Percentiles rank a stretch among this genome's conserved stretches.
Evolutionary conservation across 2,113 vertebrate species (phyloP).

Genomic region (Scytalopus superciliaris): DNA sequence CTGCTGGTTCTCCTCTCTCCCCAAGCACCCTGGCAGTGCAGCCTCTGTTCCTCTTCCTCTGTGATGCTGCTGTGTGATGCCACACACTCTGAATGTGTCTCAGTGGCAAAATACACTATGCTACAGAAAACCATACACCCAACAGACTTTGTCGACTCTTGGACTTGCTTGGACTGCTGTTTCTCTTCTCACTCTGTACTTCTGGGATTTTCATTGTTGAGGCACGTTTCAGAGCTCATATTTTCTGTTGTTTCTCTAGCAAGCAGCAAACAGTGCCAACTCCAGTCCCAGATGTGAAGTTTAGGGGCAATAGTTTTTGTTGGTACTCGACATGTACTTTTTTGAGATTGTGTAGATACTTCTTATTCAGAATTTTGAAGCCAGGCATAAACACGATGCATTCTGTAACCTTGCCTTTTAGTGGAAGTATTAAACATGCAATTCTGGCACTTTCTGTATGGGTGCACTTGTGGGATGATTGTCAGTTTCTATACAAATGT

Average conservation of each 20-base stretch:
- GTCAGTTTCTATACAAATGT: not conserved
- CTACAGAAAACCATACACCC: not conserved
- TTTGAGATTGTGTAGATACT: not conserved
- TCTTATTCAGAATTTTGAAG: not conserved
- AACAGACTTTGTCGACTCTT: not conserved
- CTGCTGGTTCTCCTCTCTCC: not conserved
- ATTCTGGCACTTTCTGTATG: not conserved
- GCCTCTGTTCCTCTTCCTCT: not conserved
- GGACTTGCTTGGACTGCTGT: not conserved
- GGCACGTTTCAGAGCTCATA: not conserved
- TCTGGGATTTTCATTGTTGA: not conserved
- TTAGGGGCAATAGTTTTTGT: not conserved
- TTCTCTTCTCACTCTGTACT: not conserved
- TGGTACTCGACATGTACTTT: not conserved
- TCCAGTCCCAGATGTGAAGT: not conserved
- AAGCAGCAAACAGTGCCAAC: not conserved
- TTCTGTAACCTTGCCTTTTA: not conserved
- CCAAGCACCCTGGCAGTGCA: not conserved
- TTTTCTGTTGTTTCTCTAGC: not conserved
- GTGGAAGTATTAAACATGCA: not conserved
- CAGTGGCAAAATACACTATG: not conserved
- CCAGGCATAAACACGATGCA: not conserved
- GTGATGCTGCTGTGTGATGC: accelerated
- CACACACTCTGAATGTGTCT: not conserved
- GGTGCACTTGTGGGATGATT: not conserved